Conservation (phyloP, 2,888 invertebrate species). For the Bugula neritina region DNA sequence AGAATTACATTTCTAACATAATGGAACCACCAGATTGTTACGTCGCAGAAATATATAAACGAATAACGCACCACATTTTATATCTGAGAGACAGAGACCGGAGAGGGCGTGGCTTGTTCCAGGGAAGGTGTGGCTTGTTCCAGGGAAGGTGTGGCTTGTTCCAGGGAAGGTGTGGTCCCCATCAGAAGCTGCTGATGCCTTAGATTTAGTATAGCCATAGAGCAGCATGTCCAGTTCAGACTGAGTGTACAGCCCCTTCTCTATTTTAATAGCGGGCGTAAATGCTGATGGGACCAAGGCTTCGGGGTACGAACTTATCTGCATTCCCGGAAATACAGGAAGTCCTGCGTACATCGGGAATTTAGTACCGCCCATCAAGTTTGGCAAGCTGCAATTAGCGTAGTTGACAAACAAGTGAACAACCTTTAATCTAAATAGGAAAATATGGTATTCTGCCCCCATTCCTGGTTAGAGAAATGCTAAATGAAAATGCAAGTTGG, state of each 20-base stretch:
- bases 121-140: slow-evolving; percentile 21
- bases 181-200: neutral
- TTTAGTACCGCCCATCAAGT: neutral
- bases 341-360: slow-evolving; percentile 17
- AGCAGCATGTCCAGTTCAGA: slow-evolving; percentile 27
- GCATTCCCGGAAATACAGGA: slow-evolving; percentile 21
- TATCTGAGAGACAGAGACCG: slow-evolving; percentile 1
- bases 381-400: neutral
- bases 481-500: neutral
- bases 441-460: no score
- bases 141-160: slow-evolving; percentile 20
- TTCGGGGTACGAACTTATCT: neutral
- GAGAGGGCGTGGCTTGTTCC: slow-evolving; percentile 25
- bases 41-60: no score
- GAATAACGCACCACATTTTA: neutral
- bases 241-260: neutral
- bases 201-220: slow-evolving; percentile 23
- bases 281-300: neutral
- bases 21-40: no score
- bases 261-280: neutral
- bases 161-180: no score
- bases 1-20: no score
- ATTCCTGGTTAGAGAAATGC: no score
- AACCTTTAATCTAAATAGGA: no score
- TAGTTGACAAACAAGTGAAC: no score